These are phyloP conservation scores for Morpho achilles DNA, from an alignment of 2,888 invertebrate species.

Conservation along the genomic window DNA sequence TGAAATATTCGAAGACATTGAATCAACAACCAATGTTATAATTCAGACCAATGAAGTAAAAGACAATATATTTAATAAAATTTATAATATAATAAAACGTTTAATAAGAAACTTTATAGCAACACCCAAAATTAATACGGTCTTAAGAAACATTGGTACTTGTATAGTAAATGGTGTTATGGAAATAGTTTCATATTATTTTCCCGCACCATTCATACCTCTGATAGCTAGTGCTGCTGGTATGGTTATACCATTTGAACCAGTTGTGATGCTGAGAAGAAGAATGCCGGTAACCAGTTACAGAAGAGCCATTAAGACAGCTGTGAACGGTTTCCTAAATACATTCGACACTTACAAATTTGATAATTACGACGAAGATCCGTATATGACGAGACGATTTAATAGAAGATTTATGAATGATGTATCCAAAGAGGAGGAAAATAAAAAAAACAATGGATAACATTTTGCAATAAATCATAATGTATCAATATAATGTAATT, in stretches of 20 bases:
- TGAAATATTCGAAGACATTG: conserved; percentile 13
- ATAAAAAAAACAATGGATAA: neutral
- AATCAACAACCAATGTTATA: conserved; percentile 5
- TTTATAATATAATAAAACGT: conserved; percentile 39
- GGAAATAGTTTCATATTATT: conserved; percentile 57
- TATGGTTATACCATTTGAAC: conserved; percentile 65
- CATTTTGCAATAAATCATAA: no score
- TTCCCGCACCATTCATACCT: conserved; percentile 64
- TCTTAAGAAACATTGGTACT: conserved; percentile 57
- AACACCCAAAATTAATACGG: conserved; percentile 48
- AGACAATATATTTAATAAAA: conserved; percentile 11
- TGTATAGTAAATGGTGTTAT: conserved; percentile 66
- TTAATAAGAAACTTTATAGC: conserved; percentile 41
- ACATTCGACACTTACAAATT: conserved; percentile 59
- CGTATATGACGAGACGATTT: conserved; percentile 64
- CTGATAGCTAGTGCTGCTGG: conserved; percentile 63
- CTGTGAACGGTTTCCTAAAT: conserved; percentile 53
- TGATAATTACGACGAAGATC: conserved; percentile 49
- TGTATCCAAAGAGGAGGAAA: conserved; percentile 24
- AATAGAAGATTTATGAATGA: conserved; percentile 56
- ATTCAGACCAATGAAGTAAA: conserved; percentile 5
- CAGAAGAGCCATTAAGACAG: conserved; percentile 58
- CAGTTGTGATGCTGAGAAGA: conserved; percentile 55
- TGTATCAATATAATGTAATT: no score
- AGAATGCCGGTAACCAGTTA: conserved; percentile 66